Conservation (phyloP, 2,797 vertebrate genomes). For the Poeciliopsis gracilis region DNA sequence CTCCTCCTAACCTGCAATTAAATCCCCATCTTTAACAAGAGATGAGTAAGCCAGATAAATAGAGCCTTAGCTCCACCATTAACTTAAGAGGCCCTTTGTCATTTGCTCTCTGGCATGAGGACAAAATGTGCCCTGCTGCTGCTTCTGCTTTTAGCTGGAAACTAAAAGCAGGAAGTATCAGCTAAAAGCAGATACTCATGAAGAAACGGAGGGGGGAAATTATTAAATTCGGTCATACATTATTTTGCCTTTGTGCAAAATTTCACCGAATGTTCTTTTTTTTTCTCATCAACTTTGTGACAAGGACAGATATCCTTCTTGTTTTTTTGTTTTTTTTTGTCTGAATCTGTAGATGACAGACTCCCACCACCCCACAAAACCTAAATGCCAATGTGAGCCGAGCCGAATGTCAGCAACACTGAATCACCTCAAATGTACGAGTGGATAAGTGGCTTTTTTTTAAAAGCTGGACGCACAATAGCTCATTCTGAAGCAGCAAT, state of each 20-base stretch:
- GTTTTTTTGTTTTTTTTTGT: not conserved
- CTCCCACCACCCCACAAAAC: conserved; percentile 9
- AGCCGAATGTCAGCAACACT: conserved; percentile 30
- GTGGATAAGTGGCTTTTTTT: conserved; percentile 50
- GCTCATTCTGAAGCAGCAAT: conserved; percentile 53
- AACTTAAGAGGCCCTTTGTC: conserved; percentile 20
- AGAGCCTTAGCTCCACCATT: conserved; percentile 11
- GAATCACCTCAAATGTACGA: conserved; percentile 38
- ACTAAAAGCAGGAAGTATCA: too few species aligned
- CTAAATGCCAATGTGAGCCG: conserved; percentile 19
- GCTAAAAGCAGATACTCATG: too few species aligned
- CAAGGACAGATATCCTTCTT: not conserved
- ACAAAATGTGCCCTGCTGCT: conserved; percentile 8
- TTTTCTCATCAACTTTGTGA: conserved; percentile 20
- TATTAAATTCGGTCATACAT: not conserved
- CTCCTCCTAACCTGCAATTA: conserved; percentile 29
- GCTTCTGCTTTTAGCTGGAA: conserved; percentile 12
- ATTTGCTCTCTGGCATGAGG: conserved; percentile 18
- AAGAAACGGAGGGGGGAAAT: too few species aligned
- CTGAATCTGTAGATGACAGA: conserved; percentile 14
- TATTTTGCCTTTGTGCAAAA: not conserved
- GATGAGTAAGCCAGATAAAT: conserved; percentile 23
- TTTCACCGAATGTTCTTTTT: conserved; percentile 1
- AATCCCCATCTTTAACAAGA: conserved; percentile 28
- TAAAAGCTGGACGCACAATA: conserved; percentile 40